Evolutionary conservation across 2,797 vertebrate genomes (phyloP), one percentile per base, ranked within the genome.

Genomic region (Sebastolobus altivelis): DNA sequence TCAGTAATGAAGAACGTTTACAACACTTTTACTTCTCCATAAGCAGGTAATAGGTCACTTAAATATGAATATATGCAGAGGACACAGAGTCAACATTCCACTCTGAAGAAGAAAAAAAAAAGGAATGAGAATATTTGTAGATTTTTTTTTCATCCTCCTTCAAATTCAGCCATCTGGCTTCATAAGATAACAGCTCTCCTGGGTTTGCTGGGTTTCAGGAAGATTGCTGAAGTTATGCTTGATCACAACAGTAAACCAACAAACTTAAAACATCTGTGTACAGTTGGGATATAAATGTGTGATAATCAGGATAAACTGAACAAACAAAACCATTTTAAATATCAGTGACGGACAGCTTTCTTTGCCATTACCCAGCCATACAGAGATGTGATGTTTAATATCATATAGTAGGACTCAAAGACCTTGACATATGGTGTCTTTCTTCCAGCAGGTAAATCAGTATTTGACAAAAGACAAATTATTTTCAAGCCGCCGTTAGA

Each of bases 131-230:
- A 54, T 66, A 56, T 77, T 65, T 59, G 25, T 35, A 35, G 20
- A 27, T 7, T 79, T 62, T 37, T 4, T 71, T 65, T 35, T 66
- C 38, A 33, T 33, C 78, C 35, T 10, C 4, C 60, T 78, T 70
- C 55, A 69, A 80, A 76, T 70, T 66, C 25, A 4, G 6, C 59
- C 75, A 49, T 80, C 72, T 84, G 77, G 73, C 66, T 77, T 66
- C 46, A 58, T 13, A 18, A 79, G 81, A 89, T 87, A 84, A 87
- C 75, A 43, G 67, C 62, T 74, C 49, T 74, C 65, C 71, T 62
- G 71, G 55, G 60, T 18, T 58, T 58, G 61, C 62, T 65, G 27
- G 49, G 52, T 71, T 82, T 65, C 56, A 58, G 16, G 20, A 65
- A 61, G 60, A 78, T 85, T 79, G 37, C 27, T 38, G 29, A 77